Percentiles rank a stretch among this genome's conserved stretches.
Conservation (phyloP, 2,113 vertebrate genomes). For the Cathartes aura region DNA sequence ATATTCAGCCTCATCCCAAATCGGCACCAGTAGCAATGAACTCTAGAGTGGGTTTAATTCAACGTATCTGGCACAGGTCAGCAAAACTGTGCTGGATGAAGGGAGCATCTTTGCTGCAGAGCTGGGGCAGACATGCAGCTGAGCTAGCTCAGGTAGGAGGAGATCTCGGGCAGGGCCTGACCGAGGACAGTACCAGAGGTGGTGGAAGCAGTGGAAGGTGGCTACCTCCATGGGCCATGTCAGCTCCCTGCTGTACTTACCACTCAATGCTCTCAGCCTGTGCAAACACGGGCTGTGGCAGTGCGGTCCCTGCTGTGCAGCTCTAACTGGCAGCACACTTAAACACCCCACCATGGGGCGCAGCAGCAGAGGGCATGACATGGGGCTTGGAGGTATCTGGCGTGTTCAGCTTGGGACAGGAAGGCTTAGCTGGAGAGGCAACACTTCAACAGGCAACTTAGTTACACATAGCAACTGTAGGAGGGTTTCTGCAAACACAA, state of each 20-base stretch:
- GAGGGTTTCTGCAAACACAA: background rate
- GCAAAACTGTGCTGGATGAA: background rate
- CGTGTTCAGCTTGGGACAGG: background rate
- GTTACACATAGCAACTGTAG: background rate
- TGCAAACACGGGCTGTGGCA: background rate
- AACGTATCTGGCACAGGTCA: accelerated
- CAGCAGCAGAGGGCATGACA: background rate
- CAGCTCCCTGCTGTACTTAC: background rate
- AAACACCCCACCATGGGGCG: background rate
- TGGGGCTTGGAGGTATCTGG: background rate
- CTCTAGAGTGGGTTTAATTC: background rate
- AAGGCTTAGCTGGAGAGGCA: background rate
- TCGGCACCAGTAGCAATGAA: accelerated
- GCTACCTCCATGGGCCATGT: accelerated
- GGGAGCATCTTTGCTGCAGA: background rate
- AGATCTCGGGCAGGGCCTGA: background rate
- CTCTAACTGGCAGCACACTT: accelerated
- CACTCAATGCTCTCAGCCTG: accelerated
- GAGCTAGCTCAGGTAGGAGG: background rate
- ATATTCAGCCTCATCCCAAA: background rate
- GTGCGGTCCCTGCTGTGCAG: accelerated
- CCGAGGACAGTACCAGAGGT: background rate
- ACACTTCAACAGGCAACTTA: background rate
- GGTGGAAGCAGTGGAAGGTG: background rate
- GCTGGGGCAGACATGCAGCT: background rate